A percentile compares a stretch with the other conserved stretches of the same genome.
phyloP scores from a whole-genome alignment of 2,888 invertebrate species.

The Phasia obesa region DNA sequence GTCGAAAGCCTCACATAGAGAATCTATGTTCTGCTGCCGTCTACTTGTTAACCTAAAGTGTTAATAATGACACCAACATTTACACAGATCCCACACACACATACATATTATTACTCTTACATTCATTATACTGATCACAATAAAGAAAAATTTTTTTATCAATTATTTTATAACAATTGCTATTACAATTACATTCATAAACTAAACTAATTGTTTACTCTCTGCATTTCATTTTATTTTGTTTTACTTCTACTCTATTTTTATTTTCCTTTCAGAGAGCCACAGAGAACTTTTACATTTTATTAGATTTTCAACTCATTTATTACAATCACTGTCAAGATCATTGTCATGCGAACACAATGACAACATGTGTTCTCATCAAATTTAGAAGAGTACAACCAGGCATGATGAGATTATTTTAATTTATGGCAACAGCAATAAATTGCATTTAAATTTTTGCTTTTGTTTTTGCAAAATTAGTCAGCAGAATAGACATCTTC shows the following conservation, averaged over 20 bases:
- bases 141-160: constrained; percentile 21
- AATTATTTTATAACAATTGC: constrained; percentile 29
- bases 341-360: constrained; percentile 65
- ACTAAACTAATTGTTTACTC: constrained; percentile 1
- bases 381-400: constrained; percentile 38
- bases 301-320: constrained; percentile 47
- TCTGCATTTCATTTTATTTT: constrained; percentile 1
- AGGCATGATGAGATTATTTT: constrained; percentile 39
- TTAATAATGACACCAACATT: constrained; percentile 1
- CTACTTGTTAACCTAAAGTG: background rate
- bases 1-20: background rate
- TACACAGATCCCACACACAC: background rate
- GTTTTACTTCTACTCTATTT: background rate
- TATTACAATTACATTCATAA: constrained; percentile 19
- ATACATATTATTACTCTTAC: background rate
- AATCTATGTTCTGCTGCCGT: background rate
- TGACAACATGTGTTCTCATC: background rate
- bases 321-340: constrained; percentile 73
- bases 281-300: constrained; percentile 20
- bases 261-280: constrained; percentile 10
- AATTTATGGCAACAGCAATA: constrained; percentile 45
- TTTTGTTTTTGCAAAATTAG: constrained; percentile 27
- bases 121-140: background rate
- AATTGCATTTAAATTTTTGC: constrained; percentile 35
- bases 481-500: constrained; percentile 16